Percentiles rank a stretch among this genome's conserved stretches.
Conservation (phyloP, 2,888 invertebrate species). For the Siphlonurus alternatus region DNA sequence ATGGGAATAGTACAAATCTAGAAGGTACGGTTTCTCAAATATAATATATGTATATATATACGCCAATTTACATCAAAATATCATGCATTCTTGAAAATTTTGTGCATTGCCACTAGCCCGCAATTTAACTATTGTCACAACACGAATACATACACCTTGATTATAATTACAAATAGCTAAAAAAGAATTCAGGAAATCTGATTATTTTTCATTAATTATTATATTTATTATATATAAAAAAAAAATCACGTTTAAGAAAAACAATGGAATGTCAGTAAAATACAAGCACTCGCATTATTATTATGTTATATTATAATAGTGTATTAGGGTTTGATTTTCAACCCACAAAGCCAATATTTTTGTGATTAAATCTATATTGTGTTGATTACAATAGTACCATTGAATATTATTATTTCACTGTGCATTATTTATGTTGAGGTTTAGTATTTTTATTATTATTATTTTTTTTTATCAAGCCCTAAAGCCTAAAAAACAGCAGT, state of each 20-base stretch:
- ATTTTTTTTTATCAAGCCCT: not conserved
- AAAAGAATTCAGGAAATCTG: not conserved
- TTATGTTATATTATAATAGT: not conserved
- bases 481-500: not conserved
- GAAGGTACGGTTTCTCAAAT: too few relatives aligned
- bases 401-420: not conserved
- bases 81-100: not conserved
- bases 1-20: too few relatives aligned
- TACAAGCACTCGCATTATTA: not conserved
- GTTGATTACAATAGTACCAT: not conserved
- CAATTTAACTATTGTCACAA: not conserved
- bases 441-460: not conserved
- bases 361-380: not conserved
- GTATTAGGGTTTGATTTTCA: not conserved
- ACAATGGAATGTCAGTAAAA: not conserved
- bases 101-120: not conserved
- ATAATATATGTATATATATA: too few relatives aligned
- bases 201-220: too few relatives aligned
- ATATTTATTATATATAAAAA: not conserved
- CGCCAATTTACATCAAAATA: not conserved
- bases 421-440: not conserved
- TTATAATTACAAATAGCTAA: not conserved
- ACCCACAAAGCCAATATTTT: not conserved
- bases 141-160: not conserved
- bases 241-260: not conserved